Percentiles rank a stretch among this genome's conserved stretches.
phyloP scores from a whole-genome alignment of 1,140 invertebrate species.

The Anastrepha obliqua region DNA sequence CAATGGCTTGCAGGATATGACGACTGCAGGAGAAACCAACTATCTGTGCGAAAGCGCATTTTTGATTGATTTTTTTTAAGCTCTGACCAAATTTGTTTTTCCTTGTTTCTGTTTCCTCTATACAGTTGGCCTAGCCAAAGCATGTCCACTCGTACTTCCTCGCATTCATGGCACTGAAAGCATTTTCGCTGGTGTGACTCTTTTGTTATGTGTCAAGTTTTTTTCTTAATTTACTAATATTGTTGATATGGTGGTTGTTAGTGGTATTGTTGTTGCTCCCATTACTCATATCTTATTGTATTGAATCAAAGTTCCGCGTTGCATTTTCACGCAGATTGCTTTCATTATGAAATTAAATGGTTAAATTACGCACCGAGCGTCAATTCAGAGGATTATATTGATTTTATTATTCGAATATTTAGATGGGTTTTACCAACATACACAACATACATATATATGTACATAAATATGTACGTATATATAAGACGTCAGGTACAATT shows the following conservation, averaged over 20 bases:
- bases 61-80: slow-evolving; percentile 23
- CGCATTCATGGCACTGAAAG: background rate
- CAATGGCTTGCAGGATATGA: slow-evolving; percentile 1
- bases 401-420: background rate
- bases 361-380: slow-evolving; percentile 31
- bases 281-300: background rate
- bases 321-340: slow-evolving; percentile 49
- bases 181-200: slow-evolving; percentile 29
- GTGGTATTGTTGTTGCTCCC: background rate
- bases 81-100: background rate
- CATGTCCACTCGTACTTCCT: background rate
- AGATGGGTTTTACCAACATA: background rate
- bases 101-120: background rate
- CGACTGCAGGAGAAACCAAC: background rate
- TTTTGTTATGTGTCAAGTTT: slow-evolving; percentile 29
- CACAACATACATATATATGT: background rate
- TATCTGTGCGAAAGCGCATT: background rate
- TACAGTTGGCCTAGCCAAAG: too few species aligned
- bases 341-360: slow-evolving; percentile 48
- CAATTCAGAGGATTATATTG: slow-evolving; percentile 16
- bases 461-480: too few species aligned
- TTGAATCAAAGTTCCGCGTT: slow-evolving; percentile 5
- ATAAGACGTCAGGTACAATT: too few species aligned
- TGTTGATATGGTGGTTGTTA: slow-evolving; percentile 2
- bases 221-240: slow-evolving; percentile 38